phyloP scores from a whole-genome alignment of 1,140 invertebrate genomes.

The Musca domestica region DNA sequence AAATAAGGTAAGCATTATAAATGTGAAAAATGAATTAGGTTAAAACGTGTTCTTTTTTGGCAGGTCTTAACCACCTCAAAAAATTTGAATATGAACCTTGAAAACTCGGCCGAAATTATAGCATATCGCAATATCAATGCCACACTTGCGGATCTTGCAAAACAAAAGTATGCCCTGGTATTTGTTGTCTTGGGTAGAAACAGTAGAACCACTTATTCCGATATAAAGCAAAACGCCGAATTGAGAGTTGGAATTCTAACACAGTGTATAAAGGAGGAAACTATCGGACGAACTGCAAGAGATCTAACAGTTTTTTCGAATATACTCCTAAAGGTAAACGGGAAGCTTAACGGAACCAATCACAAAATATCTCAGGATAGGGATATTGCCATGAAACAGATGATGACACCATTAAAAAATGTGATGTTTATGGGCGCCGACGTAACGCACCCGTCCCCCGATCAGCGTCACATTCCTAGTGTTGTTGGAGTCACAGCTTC shows the following conservation, averaged over 20 bases:
- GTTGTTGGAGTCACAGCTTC: conserved; percentile 80
- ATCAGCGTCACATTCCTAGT: conserved; percentile 69
- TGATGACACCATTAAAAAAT: conserved; percentile 31
- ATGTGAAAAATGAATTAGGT: not conserved
- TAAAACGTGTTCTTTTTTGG: not conserved
- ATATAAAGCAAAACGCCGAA: conserved; percentile 76
- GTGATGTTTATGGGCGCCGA: conserved; percentile 81
- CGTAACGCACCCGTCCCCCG: conserved; percentile 82
- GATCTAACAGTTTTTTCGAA: conserved; percentile 61
- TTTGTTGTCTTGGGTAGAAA: conserved; percentile 60
- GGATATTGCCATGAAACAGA: conserved; percentile 24
- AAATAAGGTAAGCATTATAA: conserved; percentile 13
- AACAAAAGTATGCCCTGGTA: conserved; percentile 30
- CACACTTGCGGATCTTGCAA: conserved; percentile 33
- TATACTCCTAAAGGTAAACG: conserved; percentile 78
- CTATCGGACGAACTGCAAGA: conserved; percentile 46
- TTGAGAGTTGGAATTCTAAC: conserved; percentile 72
- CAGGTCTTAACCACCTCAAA: conserved; percentile 14
- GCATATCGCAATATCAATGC: conserved; percentile 32
- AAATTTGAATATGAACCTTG: conserved; percentile 18
- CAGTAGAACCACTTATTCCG: conserved; percentile 54
- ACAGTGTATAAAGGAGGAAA: conserved; percentile 73
- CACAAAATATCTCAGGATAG: conserved; percentile 58
- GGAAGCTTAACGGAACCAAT: conserved; percentile 83
- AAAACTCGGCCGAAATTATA: conserved; percentile 26